phyloP scores from a whole-genome alignment of 2,888 invertebrate genomes.

The Orthosia gracilis region DNA sequence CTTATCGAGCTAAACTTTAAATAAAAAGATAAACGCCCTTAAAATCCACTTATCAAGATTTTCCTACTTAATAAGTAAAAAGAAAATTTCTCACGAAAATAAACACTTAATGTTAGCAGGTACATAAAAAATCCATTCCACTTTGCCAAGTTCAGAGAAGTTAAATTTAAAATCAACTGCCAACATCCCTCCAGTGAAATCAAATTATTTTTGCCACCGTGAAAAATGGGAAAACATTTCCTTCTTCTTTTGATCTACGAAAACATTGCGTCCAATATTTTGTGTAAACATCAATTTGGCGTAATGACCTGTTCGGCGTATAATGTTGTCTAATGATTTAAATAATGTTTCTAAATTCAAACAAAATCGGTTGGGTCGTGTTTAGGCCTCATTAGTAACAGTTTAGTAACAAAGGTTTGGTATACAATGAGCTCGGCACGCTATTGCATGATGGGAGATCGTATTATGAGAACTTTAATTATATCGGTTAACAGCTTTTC shows the following conservation, averaged over 20 bases:
- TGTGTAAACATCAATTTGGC: constrained; percentile 81
- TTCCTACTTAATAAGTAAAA: constrained; percentile 65
- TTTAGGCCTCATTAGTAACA: constrained; percentile 73
- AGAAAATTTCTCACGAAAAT: constrained; percentile 74
- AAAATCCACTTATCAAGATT: constrained; percentile 61
- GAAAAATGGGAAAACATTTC: constrained; percentile 85
- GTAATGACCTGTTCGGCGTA: constrained; percentile 78
- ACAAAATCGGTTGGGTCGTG: constrained; percentile 65
- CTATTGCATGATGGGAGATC: constrained; percentile 69
- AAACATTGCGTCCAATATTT: constrained; percentile 82
- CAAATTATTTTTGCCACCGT: constrained; percentile 87
- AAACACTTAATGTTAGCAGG: constrained; percentile 80
- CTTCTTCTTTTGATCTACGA: constrained; percentile 83
- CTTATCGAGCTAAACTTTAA: constrained; percentile 18
- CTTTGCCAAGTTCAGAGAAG: constrained; percentile 82
- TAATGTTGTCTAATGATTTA: constrained; percentile 73
- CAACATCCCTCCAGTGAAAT: constrained; percentile 84
- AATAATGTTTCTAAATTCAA: constrained; percentile 62
- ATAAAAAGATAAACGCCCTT: constrained; percentile 30
- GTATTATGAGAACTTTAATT: constrained; percentile 67
- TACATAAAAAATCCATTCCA: constrained; percentile 85
- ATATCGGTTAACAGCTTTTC: constrained; percentile 53
- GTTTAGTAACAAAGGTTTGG: constrained; percentile 50
- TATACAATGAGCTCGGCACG: constrained; percentile 59
- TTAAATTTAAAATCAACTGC: constrained; percentile 87